phyloP scores from a whole-genome alignment of 2,113 vertebrate genomes.

The Chelonoidis abingdonii region DNA sequence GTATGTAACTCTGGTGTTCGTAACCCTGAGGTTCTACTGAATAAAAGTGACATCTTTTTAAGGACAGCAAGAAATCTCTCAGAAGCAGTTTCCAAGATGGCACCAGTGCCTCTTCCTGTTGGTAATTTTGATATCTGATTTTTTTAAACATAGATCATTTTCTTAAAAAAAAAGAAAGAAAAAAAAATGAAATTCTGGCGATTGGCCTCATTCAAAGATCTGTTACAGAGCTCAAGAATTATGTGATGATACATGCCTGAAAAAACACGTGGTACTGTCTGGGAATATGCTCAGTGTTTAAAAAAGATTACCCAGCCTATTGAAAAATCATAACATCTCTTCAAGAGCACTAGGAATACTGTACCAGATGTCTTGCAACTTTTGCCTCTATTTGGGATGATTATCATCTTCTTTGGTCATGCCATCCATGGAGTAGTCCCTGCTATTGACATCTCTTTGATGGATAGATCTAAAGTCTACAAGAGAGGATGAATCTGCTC shows the following conservation, averaged over 20 bases:
- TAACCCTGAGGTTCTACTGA: no score
- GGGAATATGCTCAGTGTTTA: background rate
- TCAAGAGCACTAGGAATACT: background rate
- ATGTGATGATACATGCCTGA: background rate
- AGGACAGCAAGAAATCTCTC: background rate
- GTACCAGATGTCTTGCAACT: background rate
- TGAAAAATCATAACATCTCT: conserved; percentile 5
- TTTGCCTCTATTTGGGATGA: conserved; percentile 29
- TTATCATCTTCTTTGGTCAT: conserved; percentile 47
- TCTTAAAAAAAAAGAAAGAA: background rate
- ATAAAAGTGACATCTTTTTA: background rate
- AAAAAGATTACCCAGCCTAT: background rate
- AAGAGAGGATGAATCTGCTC: conserved; percentile 71
- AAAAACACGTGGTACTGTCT: background rate
- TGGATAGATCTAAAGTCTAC: conserved; percentile 70
- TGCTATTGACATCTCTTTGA: conserved; percentile 67
- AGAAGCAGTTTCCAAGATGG: background rate
- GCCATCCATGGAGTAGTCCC: conserved; percentile 34
- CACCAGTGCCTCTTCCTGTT: background rate
- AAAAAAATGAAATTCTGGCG: background rate
- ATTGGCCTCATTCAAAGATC: background rate
- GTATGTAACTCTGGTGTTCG: no score
- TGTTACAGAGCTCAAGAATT: background rate
- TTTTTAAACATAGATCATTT: background rate
- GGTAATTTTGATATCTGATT: background rate